Evolutionary conservation across 2,797 vertebrate genomes (phyloP).

Genomic region (Pangasius krempfi): DNA sequence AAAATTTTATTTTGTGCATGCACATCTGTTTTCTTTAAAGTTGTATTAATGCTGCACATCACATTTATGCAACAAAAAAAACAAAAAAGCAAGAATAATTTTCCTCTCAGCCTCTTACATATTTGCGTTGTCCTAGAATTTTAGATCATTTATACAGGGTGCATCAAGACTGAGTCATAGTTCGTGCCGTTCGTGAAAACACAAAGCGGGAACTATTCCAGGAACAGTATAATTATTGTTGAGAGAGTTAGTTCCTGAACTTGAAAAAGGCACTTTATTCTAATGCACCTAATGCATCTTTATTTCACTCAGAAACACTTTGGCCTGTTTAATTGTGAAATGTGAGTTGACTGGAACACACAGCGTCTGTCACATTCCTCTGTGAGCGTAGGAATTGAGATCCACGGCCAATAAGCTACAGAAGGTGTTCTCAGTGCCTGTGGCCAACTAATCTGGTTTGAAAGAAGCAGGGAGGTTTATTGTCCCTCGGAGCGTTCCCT

Average conservation of each 20-base stretch:
- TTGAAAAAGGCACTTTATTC: not conserved
- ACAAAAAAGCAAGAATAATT: not conserved
- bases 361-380: conserved; percentile 17
- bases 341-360: not conserved
- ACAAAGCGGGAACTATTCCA: not conserved
- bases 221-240: not conserved
- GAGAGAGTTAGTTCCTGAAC: not conserved
- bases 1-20: not conserved
- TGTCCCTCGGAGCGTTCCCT: conserved; percentile 58
- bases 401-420: conserved; percentile 16
- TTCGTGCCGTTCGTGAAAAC: not conserved
- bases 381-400: conserved; percentile 28
- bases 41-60: not conserved
- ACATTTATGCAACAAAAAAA: not conserved
- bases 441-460: conserved; percentile 50
- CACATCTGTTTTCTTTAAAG: not conserved
- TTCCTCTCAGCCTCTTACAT: not conserved
- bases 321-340: not conserved
- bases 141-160: not conserved
- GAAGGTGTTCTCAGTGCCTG: conserved; percentile 29
- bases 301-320: not conserved
- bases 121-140: not conserved
- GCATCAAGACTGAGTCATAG: not conserved
- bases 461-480: conserved; percentile 51
- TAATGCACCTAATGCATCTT: not conserved